phyloP scores from a whole-genome alignment of 2,888 invertebrate species.

The Autographa gamma region DNA sequence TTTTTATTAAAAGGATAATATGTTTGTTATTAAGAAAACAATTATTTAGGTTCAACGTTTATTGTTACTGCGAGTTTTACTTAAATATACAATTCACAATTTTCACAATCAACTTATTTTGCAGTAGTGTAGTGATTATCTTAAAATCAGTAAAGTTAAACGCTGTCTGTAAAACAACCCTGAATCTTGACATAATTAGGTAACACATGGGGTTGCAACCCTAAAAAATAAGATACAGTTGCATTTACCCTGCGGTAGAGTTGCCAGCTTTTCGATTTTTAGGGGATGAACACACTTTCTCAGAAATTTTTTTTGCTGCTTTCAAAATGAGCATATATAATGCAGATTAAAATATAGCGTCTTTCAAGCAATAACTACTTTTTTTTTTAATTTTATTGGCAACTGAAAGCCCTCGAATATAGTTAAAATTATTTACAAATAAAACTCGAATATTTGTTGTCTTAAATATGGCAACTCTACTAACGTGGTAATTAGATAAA shows the following conservation, averaged over 20 bases:
- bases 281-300: not conserved
- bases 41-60: constrained; percentile 35
- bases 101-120: constrained; percentile 1
- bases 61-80: constrained; percentile 40
- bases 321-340: not conserved
- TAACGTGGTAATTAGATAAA: not conserved
- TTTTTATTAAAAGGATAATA: not conserved
- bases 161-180: constrained; percentile 14
- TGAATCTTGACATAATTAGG: constrained; percentile 39
- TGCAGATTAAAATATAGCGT: too few relatives aligned
- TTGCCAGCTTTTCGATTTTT: not conserved
- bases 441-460: not conserved
- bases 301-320: not conserved
- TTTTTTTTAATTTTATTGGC: too few relatives aligned
- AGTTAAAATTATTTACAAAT: not conserved
- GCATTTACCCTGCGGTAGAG: constrained; percentile 3
- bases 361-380: too few relatives aligned
- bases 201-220: constrained; percentile 30
- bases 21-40: constrained; percentile 19
- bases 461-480: not conserved
- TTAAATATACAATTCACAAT: constrained; percentile 36
- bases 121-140: not conserved
- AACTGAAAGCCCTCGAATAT: not conserved
- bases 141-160: constrained; percentile 3
- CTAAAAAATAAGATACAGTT: constrained; percentile 49